Base-by-base conservation (phyloP, 2,113 vertebrate genomes). In the Hiodon tergisus region DNA sequence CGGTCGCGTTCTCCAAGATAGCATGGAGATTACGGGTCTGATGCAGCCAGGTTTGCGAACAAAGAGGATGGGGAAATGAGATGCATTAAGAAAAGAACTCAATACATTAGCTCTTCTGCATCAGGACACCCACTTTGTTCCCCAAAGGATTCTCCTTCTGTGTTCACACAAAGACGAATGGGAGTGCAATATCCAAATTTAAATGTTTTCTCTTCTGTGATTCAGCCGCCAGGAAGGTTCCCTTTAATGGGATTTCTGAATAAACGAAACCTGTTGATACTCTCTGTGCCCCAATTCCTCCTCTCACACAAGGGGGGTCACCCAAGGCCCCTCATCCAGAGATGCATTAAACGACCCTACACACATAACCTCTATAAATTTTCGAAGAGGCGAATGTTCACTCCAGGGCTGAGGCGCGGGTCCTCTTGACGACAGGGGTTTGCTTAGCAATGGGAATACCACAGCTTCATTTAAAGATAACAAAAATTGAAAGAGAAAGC, bases 31-130 rank as follows among this genome's bases (percentile, higher is more conserved):
- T 71, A 81, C 54, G 82, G 85, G 86, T 80, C 54, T 74, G 76
- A 74, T 77, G 85, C 78, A 82, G 82, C 85, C 84, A 83, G 84
- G 82, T 86, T 85, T 80, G 85, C 78, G 80, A 84, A 82, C 83
- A 81, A 86, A 84, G 80, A 80, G 75, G 77, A 80, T 73, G 70
- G 61, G 77, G 79, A 79, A 80, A 81, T 85, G 80, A 86, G 85
- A 86, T 83, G 81, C 85, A 86, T 88, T 86, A 86, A 83, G 82
- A 85, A 63, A 17, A 62, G 63, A 48, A 48, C 82, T 87, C 86
- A 79, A 87, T 87, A 84, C 71, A 69, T 67, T 72, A 69, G 71
- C 77, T 81, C 76, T 60, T 77, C 78, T 74, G 76, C 81, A 83
- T 82, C 82, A 76, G 69, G 71, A 55, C 74, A 81, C 74, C 80